Base-by-base conservation (phyloP, 2,797 vertebrate species). In the Acipenser transmontanus region DNA sequence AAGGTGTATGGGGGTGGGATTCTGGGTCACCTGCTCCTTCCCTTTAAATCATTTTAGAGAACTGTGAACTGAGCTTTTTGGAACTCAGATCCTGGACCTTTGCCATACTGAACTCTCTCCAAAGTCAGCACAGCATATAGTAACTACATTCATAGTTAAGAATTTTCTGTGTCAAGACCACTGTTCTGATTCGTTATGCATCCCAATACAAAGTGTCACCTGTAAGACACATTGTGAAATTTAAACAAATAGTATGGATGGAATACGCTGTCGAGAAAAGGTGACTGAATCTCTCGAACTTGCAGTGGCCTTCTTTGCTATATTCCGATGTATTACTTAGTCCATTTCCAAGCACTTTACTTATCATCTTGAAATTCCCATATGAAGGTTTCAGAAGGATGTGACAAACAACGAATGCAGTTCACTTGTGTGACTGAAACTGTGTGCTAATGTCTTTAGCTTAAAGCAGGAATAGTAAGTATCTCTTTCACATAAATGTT, bases 401-500 rank as follows among this genome's bases (percentile, higher is more conserved):
- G 6, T 20, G 47, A 61, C 47, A 34, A 61, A 34, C 60, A 34
- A 34, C 4, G 60, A 61, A 34, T 61, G 60, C 60, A 47, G 47
- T 47, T 17, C 60, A 61, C 60, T 61, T 9, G 10, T 61, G 17
- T 34, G 60, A 47, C 47, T 61, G 47, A 34, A 61, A 61, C 2
- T 10, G 10, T 20, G 60, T 9, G 17, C 14, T 61, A 61, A 34
- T 61, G 17, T 34, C 4, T n/a, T 8, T 17, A n/a, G 60, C 60
- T 61, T 11, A 61, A 61, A 61, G 60, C 14, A 61, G 14, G 17
- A 20, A 34, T 8, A 61, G 60, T 61, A n/a, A 61, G 17, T 17
- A 61, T 14, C 60, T 61, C 14, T 34, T 61, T 61, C 13, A 61
- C 17, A 34, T 20, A 61, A 61, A 61, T 61, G 60, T 9, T 34